Evolutionary conservation across 2,888 invertebrate genomes (phyloP).

Genomic region (Sycophila texana): DNA sequence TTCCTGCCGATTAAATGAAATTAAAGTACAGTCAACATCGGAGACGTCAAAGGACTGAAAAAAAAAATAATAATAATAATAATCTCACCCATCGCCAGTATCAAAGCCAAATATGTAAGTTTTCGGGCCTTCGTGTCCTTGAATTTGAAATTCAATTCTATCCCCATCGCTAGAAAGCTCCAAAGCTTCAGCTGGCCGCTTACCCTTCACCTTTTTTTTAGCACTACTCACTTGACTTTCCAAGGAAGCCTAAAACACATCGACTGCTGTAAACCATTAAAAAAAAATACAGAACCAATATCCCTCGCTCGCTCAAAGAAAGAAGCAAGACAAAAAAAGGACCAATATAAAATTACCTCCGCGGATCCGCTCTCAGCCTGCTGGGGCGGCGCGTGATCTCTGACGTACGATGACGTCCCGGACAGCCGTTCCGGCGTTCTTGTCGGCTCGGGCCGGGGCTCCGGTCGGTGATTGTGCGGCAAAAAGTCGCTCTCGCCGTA

Average conservation of each 20-base stretch:
- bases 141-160: slow-evolving; percentile 86
- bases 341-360: slow-evolving; percentile 36
- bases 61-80: not conserved
- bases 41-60: not conserved
- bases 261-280: too few relatives aligned
- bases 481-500: not conserved
- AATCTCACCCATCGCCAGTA: slow-evolving; percentile 86
- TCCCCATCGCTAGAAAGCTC: slow-evolving; percentile 71
- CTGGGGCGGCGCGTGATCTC: slow-evolving; percentile 43
- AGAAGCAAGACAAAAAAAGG: not conserved
- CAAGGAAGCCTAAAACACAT: slow-evolving; percentile 22
- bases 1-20: slow-evolving; percentile 78
- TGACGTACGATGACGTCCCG: slow-evolving; percentile 16
- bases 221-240: slow-evolving; percentile 30
- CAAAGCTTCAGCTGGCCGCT: slow-evolving; percentile 20
- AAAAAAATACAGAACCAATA: too few relatives aligned
- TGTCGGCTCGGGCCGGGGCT: not conserved
- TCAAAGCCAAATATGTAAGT: slow-evolving; percentile 91
- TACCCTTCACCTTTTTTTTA: slow-evolving; percentile 30
- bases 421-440: slow-evolving; percentile 9
- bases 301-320: not conserved
- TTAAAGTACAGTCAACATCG: slow-evolving; percentile 9
- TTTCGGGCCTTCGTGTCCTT: slow-evolving; percentile 88
- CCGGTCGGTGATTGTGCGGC: slow-evolving; percentile 41
- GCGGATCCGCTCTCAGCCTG: not conserved